Percentiles rank a stretch among this genome's conserved stretches.
phyloP scores from a whole-genome alignment of 37 sponge, comb jelly and placozoan species.

The Geodia barretti region DNA sequence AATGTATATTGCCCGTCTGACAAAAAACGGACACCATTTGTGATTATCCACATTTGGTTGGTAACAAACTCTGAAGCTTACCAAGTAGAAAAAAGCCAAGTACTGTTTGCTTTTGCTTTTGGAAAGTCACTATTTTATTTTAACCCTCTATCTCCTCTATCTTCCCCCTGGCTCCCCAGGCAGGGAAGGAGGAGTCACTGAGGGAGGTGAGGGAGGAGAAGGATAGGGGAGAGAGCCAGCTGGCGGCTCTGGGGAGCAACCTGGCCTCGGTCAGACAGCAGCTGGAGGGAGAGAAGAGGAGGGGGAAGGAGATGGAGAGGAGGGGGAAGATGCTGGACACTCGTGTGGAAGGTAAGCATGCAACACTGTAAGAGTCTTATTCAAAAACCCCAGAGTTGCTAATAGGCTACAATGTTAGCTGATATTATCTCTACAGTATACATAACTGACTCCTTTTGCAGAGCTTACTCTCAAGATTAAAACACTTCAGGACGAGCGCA shows the following conservation, averaged over 20 bases:
- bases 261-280: conserved; percentile 60
- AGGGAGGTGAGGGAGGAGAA: conserved; percentile 1
- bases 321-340: neutral
- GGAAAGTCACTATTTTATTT: no score
- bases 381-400: neutral
- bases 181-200: neutral
- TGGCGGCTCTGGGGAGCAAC: conserved; percentile 56
- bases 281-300: conserved; percentile 40
- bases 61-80: no score
- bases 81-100: no score
- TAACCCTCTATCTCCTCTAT: no score
- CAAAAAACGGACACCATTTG: no score
- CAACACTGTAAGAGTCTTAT: neutral
- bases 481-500: conserved; percentile 61
- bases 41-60: no score
- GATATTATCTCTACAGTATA: no score
- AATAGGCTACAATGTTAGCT: no score
- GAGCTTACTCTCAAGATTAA: conserved; percentile 43
- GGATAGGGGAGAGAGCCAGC: conserved; percentile 6
- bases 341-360: neutral
- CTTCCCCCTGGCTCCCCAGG: neutral
- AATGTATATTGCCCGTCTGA: no score
- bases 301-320: conserved; percentile 6
- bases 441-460: neutral
- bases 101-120: no score